These are phyloP conservation scores for Ophion slaviceki DNA, from an alignment of 2,888 invertebrate genomes.

Conservation along the genomic window DNA sequence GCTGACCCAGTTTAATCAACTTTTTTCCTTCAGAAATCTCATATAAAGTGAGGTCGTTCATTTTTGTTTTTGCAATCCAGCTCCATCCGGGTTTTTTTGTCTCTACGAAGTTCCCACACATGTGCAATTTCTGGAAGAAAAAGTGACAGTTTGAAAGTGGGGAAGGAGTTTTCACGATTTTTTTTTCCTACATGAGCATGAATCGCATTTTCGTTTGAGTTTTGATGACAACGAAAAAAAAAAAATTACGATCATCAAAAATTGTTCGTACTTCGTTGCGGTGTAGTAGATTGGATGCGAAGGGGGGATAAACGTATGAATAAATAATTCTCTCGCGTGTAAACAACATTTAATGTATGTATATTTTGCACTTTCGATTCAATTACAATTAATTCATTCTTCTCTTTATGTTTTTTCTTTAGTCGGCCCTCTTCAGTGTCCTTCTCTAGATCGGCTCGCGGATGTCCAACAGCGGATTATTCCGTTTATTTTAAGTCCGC, in stretches of 20 bases:
- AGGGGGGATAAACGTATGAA: constrained; percentile 18
- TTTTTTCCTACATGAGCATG: background rate
- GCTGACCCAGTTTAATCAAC: constrained; percentile 26
- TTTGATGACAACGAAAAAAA: background rate
- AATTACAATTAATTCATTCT: constrained; percentile 78
- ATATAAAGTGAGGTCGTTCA: background rate
- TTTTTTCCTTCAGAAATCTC: constrained; percentile 12
- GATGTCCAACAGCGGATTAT: constrained; percentile 22
- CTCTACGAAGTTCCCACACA: no score
- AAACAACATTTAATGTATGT: constrained; percentile 79
- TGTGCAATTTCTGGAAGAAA: no score
- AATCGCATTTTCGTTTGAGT: background rate
- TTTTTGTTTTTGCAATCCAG: constrained; percentile 3
- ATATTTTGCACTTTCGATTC: constrained; percentile 80
- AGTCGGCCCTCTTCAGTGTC: constrained; percentile 45
- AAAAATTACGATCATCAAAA: background rate
- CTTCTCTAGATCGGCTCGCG: constrained; percentile 35
- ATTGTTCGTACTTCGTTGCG: background rate
- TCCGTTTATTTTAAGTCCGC: background rate
- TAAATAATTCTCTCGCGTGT: constrained; percentile 58
- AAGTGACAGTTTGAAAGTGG: background rate
- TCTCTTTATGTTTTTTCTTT: constrained; percentile 44
- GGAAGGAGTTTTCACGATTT: background rate
- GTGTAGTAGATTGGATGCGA: background rate
- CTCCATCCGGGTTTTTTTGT: background rate